Percentiles rank a stretch among this genome's conserved stretches.
These are phyloP conservation scores for Helogale parvula DNA, from an alignment of 2,113 vertebrate genomes.

Conservation along the genomic window DNA sequence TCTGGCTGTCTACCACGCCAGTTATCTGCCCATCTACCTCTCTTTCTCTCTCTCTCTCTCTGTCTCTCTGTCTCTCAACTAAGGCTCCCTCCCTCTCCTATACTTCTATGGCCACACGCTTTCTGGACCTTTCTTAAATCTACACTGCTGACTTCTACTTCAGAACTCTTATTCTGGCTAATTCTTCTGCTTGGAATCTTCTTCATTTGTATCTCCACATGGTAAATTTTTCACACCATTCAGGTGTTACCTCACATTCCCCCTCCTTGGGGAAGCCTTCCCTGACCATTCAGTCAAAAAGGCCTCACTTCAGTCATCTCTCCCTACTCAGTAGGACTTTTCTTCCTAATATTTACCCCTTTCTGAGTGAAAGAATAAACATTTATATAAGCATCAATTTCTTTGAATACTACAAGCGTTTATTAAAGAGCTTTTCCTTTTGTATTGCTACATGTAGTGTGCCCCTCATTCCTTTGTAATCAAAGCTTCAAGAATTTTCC, in stretches of 20 bases:
- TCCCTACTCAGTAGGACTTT: background rate
- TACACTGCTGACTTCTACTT: background rate
- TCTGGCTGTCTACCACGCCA: too few species aligned
- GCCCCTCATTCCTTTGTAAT: slow-evolving; percentile 8
- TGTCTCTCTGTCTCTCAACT: background rate
- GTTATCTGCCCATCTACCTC: background rate
- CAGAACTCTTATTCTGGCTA: background rate
- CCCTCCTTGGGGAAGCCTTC: background rate
- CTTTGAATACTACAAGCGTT: background rate
- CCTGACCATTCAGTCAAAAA: background rate
- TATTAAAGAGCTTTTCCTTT: background rate
- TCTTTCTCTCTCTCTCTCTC: fast-evolving
- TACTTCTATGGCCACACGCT: background rate
- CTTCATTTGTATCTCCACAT: background rate
- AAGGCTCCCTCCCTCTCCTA: background rate
- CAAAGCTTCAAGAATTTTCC: background rate
- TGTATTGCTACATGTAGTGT: background rate
- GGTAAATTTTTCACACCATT: background rate
- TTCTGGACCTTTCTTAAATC: background rate
- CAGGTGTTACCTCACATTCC: background rate
- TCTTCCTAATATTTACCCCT: background rate
- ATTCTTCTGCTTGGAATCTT: background rate
- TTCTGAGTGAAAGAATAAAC: background rate
- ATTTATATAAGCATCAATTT: background rate
- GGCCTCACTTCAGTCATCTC: background rate